These are phyloP conservation scores for Micropoecilia bifurca DNA, from an alignment of 2,797 vertebrate species.

Conservation along the genomic window DNA sequence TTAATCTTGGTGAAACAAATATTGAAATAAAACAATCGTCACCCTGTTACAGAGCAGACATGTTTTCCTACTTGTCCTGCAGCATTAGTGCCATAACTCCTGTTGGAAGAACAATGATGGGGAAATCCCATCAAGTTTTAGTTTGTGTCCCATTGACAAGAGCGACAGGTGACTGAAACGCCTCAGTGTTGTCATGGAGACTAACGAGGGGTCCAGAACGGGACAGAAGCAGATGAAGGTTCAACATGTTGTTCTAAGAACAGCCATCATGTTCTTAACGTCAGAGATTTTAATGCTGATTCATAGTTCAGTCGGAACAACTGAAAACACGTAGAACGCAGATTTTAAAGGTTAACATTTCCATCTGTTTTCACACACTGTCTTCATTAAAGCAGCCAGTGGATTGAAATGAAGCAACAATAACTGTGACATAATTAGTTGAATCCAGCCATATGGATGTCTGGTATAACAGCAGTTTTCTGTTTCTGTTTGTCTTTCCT, in stretches of 20 bases:
- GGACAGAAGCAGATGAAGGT: conserved; percentile 4
- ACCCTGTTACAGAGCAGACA: conserved; percentile 1
- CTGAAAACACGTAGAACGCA: background rate
- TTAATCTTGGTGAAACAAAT: background rate
- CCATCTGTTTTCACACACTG: background rate
- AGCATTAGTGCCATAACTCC: conserved; percentile 38
- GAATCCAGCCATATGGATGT: background rate
- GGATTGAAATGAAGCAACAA: conserved; percentile 3
- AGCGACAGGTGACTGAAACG: conserved; percentile 21
- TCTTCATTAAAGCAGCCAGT: background rate
- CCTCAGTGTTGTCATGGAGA: conserved; percentile 27
- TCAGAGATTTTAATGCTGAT: background rate
- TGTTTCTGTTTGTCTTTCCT: background rate
- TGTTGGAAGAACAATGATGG: conserved; percentile 46
- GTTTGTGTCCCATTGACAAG: conserved; percentile 38
- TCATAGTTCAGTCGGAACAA: background rate
- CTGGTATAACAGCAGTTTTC: background rate
- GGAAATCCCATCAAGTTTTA: conserved; percentile 42
- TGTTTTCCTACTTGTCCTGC: conserved; percentile 4
- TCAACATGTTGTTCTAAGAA: background rate
- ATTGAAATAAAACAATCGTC: background rate
- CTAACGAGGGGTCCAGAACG: conserved; percentile 42
- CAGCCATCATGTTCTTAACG: background rate
- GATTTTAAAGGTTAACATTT: background rate
- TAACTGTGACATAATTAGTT: background rate